Percentiles rank a stretch among this genome's conserved stretches.
These are phyloP conservation scores for Zeuzera pyrina DNA, from an alignment of 2,888 invertebrate genomes.

Conservation along the genomic window DNA sequence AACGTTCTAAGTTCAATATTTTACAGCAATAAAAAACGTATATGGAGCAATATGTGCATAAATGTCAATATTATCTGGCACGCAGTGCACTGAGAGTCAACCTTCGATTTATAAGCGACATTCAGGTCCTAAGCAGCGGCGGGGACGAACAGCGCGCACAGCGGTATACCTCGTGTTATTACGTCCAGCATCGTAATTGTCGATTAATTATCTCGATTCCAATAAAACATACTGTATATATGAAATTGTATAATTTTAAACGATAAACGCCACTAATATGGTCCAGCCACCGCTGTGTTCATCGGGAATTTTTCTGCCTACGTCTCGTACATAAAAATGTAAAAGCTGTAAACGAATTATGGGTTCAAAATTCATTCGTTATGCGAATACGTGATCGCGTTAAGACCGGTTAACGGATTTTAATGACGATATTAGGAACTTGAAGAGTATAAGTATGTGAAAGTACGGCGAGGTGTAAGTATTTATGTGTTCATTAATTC, in stretches of 20 bases:
- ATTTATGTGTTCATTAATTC: constrained; percentile 66
- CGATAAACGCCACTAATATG: constrained; percentile 58
- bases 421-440: constrained; percentile 19
- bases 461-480: constrained; percentile 36
- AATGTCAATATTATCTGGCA: constrained; percentile 62
- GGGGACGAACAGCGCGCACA: constrained; percentile 43
- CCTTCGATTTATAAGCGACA: constrained; percentile 48
- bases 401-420: constrained; percentile 23
- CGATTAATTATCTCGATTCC: constrained; percentile 68
- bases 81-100: constrained; percentile 19
- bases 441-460: constrained; percentile 30
- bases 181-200: constrained; percentile 67
- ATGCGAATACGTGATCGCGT: constrained; percentile 36
- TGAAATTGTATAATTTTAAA: constrained; percentile 64
- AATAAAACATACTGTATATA: constrained; percentile 65
- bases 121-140: constrained; percentile 45
- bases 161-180: constrained; percentile 59
- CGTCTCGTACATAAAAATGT: constrained; percentile 43
- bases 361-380: constrained; percentile 31
- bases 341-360: constrained; percentile 40
- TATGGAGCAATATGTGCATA: constrained; percentile 73
- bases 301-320: constrained; percentile 41
- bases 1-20: constrained; percentile 61
- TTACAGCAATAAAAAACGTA: constrained; percentile 67
- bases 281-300: constrained; percentile 46